Base-by-base conservation (phyloP, 2,888 invertebrate species). In the Ditula angustiorana region DNA sequence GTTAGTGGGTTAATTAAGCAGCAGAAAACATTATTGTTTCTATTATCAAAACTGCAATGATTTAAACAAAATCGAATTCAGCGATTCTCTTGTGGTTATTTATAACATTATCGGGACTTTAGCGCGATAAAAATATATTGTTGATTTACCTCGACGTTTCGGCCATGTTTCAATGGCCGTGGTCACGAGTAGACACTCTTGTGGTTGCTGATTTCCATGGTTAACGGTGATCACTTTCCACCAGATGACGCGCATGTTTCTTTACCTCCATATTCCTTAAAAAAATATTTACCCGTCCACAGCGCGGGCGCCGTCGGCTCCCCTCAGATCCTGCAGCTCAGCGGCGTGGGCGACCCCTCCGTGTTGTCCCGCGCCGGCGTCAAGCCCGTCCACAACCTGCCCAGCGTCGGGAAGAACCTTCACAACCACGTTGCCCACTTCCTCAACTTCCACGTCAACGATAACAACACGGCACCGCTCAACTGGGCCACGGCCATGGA, bases 401-500 rank as follows among this genome's bases (percentile, higher is more conserved):
- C 97, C 0, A 96, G 96, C 0, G 98, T 98, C 8, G 98, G 97
- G 0, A 94, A 94, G 75, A 98, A 98, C 90, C 94, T 98, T 4
- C 97, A 97, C 78, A 97, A 97, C 85, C 97, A 97, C 81, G 97
- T 97, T 1, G 96, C 97, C 0, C 96, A 94, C 86, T 95, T 96
- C 78, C 87, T 97, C 53, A 96, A 94, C 84, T 98, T 97, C 90
- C 94, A 95, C 19, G 95, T 97, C 57, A 96, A 96, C 71, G 97
- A 98, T 79, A 96, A 97, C 65, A 96, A 97, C 78, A 97, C 97
- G 0, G 94, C 96, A 0, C 96, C 97, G 0, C 93, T 97, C n/a
- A 97, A 97, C 87, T 97, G 97, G 97, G 97, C 97, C 16, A 97
- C 97, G 0, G 97, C 97, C 1, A 97, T 97, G 97, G 98, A 98